Base-by-base conservation (phyloP, 2,797 vertebrate genomes). In the Parotocinclus haroldoi region DNA sequence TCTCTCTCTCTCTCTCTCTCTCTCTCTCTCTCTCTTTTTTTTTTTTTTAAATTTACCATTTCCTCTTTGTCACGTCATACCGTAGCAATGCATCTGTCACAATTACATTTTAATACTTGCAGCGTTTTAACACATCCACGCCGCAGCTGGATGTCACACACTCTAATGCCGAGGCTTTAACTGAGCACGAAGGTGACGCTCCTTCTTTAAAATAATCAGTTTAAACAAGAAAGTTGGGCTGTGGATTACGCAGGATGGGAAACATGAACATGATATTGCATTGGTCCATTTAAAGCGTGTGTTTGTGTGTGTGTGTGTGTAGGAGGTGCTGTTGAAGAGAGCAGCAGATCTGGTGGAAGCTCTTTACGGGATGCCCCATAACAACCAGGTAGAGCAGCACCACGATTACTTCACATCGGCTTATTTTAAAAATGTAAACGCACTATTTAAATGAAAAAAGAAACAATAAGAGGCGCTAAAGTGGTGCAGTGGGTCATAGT, bases 291-390 rank as follows among this genome's bases (percentile, higher is more conserved):
- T 37, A 58, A n/a, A 56, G 14, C 17, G 17, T 67, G 58, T 64
- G 66, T 66, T 44, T 63, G n/a, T 61, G 49, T 69, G 46, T 76
- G 63, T 73, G 49, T 62, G 51, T 40, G 79, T 69, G 4, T 71
- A 92, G 91, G 91, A 92, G 55, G 90, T 92, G 53, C 83, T 92
- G 64, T 71, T 92, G 79, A 91, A 92, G 81, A 83, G 90, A 64
- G 90, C 91, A 0, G 91, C 91, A 12, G 91, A 91, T 71, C 36
- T 91, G 77, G 91, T 91, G 27, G 91, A 92, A 74, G 91, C 90
- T 0, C 82, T 92, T 68, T 92, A 92, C n/a, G 91, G 90, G 40
- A 86, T 90, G 88, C 91, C 91, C 1, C 84, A 89, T 80, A 87
- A 88, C 55, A 91, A 91, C 79, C 90, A 92, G 88, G 90, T 91